A percentile compares a stretch with the other conserved stretches of the same genome.
Conservation (phyloP, 2,113 vertebrate species). For the Lamprotornis superbus region DNA sequence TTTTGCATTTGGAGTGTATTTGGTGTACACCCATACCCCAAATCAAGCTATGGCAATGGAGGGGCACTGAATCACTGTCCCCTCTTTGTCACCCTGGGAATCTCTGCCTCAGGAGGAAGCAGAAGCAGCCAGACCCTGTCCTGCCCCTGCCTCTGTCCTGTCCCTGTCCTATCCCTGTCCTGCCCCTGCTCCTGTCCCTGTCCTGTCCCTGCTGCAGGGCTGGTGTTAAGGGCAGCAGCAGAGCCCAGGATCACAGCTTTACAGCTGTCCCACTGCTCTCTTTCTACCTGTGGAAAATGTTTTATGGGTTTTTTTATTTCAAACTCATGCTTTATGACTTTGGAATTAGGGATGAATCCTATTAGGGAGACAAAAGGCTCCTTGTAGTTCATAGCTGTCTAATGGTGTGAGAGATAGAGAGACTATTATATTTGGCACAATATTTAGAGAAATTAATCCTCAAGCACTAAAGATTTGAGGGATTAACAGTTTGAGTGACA, state of each 20-base stretch:
- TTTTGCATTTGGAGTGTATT: not conserved
- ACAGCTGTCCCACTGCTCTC: not conserved
- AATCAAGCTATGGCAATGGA: not conserved
- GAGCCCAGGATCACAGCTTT: not conserved
- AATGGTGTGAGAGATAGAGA: constrained; percentile 14
- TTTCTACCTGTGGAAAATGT: not conserved
- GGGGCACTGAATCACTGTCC: fast-evolving
- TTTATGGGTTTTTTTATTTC: not conserved
- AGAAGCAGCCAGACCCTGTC: not conserved
- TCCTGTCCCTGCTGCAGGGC: not conserved
- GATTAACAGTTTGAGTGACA: constrained; percentile 45
- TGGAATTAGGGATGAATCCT: constrained; percentile 49
- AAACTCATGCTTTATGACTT: not conserved
- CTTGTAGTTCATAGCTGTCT: constrained; percentile 14
- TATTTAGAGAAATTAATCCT: constrained; percentile 69
- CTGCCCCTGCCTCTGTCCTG: not conserved
- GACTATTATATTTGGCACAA: constrained; percentile 61
- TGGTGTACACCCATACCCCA: no score
- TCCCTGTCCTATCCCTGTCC: not conserved
- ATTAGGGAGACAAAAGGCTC: constrained; percentile 57
- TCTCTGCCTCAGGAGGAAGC: not conserved
- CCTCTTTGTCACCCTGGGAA: not conserved
- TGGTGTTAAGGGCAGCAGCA: not conserved
- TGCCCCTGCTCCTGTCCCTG: no score
- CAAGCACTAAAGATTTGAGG: constrained; percentile 51